Conservation (phyloP, 2,888 invertebrate genomes). For the Rhagophthalmus giganteus region DNA sequence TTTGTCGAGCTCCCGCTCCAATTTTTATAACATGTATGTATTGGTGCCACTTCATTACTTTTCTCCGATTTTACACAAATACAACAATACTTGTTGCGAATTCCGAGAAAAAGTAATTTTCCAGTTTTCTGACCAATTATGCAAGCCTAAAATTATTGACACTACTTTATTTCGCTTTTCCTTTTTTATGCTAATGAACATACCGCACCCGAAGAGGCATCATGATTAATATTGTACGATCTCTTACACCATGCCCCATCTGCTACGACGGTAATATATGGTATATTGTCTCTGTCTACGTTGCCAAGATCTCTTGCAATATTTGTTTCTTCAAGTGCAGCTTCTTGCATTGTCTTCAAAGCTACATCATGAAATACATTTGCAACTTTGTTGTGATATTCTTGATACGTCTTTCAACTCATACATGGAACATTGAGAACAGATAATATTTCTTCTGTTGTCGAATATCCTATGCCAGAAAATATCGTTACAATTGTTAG, state of each 20-base stretch:
- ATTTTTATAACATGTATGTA: too few species aligned
- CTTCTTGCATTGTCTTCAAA: slow-evolving; percentile 2
- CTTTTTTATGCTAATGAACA: not conserved
- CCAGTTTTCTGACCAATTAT: slow-evolving; percentile 12
- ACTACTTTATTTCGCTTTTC: too few species aligned
- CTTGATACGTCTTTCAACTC: not conserved
- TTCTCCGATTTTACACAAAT: slow-evolving; percentile 33
- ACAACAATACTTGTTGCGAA: too few species aligned
- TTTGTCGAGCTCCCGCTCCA: slow-evolving; percentile 36
- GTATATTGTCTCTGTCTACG: slow-evolving; percentile 8
- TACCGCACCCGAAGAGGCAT: slow-evolving; percentile 8
- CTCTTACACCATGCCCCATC: slow-evolving; percentile 25
- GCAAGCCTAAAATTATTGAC: too few species aligned
- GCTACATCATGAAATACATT: not conserved
- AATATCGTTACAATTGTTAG: not conserved
- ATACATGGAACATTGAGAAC: slow-evolving; percentile 5
- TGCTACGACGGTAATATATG: slow-evolving; percentile 11
- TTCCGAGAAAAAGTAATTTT: too few species aligned
- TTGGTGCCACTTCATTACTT: too few species aligned
- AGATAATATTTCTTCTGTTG: slow-evolving; percentile 8
- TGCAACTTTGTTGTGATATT: not conserved
- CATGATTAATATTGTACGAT: slow-evolving; percentile 8
- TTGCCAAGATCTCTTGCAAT: slow-evolving; percentile 4
- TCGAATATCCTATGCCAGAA: slow-evolving; percentile 9
- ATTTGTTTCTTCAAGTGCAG: slow-evolving; percentile 6